Conservation (phyloP, 2,113 vertebrate species). For the Psephotus haematonotus region DNA sequence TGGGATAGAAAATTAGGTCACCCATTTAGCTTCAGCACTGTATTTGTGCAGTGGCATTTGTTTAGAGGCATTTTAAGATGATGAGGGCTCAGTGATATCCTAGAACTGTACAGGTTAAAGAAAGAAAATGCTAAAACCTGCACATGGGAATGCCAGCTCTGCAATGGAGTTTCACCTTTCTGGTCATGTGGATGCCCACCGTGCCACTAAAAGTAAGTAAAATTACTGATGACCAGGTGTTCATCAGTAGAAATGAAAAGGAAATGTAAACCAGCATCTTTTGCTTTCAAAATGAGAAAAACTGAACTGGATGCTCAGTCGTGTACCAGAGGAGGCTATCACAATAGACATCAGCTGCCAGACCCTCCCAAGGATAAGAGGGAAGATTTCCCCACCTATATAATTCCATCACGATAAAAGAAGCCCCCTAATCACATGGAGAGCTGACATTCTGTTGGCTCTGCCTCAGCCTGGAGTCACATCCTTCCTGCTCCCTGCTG, state of each 20-base stretch:
- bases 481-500: not conserved
- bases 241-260: not conserved
- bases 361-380: not conserved
- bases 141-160: not conserved
- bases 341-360: rapidly evolving
- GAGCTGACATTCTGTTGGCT: not conserved
- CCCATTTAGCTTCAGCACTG: not conserved
- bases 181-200: not conserved
- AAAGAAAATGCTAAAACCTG: not conserved
- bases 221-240: not conserved
- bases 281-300: not conserved
- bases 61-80: not conserved
- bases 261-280: not conserved
- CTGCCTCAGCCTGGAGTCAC: not conserved
- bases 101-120: not conserved
- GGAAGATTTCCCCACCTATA: not conserved
- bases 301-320: not conserved
- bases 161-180: not conserved
- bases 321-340: not conserved
- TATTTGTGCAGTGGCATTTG: not conserved
- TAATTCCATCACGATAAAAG: rapidly evolving
- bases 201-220: not conserved
- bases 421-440: not conserved
- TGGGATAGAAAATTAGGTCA: not conserved
- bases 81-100: not conserved